These are phyloP conservation scores for Leptinotarsa defecta DNA, from an alignment of 1,140 invertebrate species.

Conservation along the genomic window DNA sequence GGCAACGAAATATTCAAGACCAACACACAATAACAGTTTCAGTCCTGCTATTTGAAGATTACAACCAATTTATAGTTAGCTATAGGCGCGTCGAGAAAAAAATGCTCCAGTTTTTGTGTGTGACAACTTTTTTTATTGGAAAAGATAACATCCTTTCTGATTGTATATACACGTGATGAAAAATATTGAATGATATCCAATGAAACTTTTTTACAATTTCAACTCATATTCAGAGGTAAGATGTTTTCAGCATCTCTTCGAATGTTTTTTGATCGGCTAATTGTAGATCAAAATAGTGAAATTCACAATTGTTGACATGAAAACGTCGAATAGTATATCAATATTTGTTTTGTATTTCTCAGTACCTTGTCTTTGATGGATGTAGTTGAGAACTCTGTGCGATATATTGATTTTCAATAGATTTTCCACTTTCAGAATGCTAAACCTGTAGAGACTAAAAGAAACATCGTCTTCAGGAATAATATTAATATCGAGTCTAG, in stretches of 20 bases:
- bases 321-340: not conserved
- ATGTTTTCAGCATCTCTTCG: not conserved
- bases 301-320: too few species aligned
- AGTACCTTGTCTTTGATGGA: not conserved
- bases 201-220: not conserved
- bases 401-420: not conserved
- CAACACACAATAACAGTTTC: too few species aligned
- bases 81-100: too few species aligned
- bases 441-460: constrained; percentile 14
- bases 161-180: too few species aligned
- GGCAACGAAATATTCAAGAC: too few species aligned
- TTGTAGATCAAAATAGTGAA: not conserved
- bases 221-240: not conserved
- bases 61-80: too few species aligned
- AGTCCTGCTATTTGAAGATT: too few species aligned
- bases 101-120: too few species aligned
- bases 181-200: not conserved
- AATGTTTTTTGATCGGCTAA: not conserved
- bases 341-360: not conserved
- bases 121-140: too few species aligned
- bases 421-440: constrained; percentile 32
- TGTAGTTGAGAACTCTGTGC: not conserved
- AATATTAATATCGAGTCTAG: constrained; percentile 53
- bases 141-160: too few species aligned
- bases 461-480: constrained; percentile 15